Percentiles rank a stretch among this genome's conserved stretches.
Evolutionary conservation across 92 coral and sea anemone species (phyloP).

Genomic region (Porites evermanni): DNA sequence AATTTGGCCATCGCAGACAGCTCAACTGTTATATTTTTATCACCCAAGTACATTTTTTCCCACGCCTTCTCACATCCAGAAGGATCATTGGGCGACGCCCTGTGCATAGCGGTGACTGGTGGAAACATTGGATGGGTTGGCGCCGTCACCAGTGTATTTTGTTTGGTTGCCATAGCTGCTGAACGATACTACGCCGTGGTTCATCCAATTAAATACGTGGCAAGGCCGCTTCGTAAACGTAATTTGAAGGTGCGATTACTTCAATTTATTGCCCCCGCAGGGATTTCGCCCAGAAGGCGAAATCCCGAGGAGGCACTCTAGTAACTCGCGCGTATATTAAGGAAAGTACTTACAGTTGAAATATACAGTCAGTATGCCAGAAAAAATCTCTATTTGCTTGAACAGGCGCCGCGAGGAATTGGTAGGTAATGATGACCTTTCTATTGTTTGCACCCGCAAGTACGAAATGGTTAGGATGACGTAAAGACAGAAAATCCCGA

Average conservation of each 20-base stretch:
- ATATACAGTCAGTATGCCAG: too few species aligned
- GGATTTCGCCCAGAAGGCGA: too few species aligned
- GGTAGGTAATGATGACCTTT: too few species aligned
- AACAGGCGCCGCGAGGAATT: too few species aligned
- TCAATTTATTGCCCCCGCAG: too few species aligned
- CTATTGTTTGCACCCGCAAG: too few species aligned
- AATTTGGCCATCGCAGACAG: conserved; percentile 26
- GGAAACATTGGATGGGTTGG: not conserved
- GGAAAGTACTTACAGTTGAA: too few species aligned
- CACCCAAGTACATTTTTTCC: not conserved
- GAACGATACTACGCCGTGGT: not conserved
- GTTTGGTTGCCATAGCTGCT: not conserved
- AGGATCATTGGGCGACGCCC: not conserved
- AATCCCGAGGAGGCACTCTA: too few species aligned
- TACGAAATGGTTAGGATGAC: too few species aligned
- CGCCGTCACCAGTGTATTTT: not conserved
- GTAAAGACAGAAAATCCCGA: too few species aligned
- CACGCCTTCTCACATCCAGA: conserved; percentile 21
- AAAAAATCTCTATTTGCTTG: too few species aligned
- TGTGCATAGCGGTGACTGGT: not conserved
- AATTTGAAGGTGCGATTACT: not conserved
- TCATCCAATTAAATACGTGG: not conserved
- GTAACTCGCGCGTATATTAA: too few species aligned
- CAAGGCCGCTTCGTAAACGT: not conserved
- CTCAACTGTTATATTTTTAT: not conserved